Percentiles rank a stretch among this genome's conserved stretches.
Evolutionary conservation across 2,797 vertebrate species (phyloP).

Genomic region (Enteromius argenteus): DNA sequence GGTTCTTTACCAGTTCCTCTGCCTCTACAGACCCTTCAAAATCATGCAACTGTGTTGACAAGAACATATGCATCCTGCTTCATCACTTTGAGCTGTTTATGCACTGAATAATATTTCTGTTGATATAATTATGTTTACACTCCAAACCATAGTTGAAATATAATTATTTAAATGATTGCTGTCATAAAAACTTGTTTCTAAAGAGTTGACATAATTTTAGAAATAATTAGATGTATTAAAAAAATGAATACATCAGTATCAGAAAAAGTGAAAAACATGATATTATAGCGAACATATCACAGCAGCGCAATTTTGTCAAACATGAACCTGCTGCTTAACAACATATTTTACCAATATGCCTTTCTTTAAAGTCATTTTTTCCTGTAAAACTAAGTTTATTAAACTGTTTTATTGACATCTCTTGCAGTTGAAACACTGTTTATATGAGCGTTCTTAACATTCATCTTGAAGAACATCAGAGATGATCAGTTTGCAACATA

Average conservation of each 20-base stretch:
- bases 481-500: too few species aligned
- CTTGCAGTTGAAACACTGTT: not conserved
- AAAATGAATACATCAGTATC: not conserved
- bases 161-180: not conserved
- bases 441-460: not conserved
- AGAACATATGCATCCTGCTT: conserved; percentile 15
- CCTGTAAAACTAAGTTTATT: not conserved
- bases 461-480: not conserved
- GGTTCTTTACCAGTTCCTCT: conserved; percentile 22
- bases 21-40: not conserved
- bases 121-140: not conserved
- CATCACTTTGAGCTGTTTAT: not conserved
- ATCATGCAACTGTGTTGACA: conserved; percentile 18
- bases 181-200: not conserved
- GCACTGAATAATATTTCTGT: not conserved
- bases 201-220: not conserved
- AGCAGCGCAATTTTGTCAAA: not conserved
- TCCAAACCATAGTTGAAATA: not conserved
- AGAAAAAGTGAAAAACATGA: not conserved
- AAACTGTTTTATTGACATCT: not conserved
- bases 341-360: not conserved
- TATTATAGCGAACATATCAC: not conserved
- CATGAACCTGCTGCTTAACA: not conserved
- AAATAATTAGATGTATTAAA: not conserved
- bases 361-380: not conserved